Conservation (phyloP, 1,140 invertebrate species). For the Zaprionus inermis region DNA sequence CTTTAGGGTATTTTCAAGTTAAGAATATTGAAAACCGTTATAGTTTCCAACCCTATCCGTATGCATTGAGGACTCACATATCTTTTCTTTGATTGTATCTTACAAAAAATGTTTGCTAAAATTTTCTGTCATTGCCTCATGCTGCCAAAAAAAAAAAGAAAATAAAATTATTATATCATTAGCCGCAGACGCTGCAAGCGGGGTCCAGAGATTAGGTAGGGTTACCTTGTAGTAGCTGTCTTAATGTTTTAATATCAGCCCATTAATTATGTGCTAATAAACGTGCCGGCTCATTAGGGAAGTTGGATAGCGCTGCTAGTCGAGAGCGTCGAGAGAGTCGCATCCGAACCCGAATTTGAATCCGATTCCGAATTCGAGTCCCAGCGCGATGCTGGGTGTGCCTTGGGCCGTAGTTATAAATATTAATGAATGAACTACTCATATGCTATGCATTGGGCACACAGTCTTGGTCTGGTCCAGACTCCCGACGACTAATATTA, state of each 20-base stretch:
- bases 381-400: constrained; percentile 40
- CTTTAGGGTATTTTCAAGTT: background rate
- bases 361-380: background rate
- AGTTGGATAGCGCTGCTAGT: constrained; percentile 33
- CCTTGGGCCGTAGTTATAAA: constrained; percentile 31
- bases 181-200: constrained; percentile 8
- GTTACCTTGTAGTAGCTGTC: constrained; percentile 20
- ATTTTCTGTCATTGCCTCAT: constrained; percentile 52
- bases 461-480: constrained; percentile 9
- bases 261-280: constrained; percentile 54
- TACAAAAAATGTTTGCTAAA: constrained; percentile 51
- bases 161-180: constrained; percentile 56
- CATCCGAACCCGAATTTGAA: background rate
- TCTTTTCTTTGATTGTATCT: constrained; percentile 27
- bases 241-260: constrained; percentile 33
- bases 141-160: constrained; percentile 15
- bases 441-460: constrained; percentile 45
- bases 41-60: background rate
- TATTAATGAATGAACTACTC: constrained; percentile 37
- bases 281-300: constrained; percentile 53
- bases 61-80: constrained; percentile 10
- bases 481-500: constrained; percentile 12
- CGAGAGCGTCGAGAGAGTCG: background rate
- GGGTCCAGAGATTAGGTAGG: background rate
- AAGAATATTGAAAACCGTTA: background rate